Base-by-base conservation (phyloP, 1,140 invertebrate species). In the Lysiphlebus fabarum region DNA sequence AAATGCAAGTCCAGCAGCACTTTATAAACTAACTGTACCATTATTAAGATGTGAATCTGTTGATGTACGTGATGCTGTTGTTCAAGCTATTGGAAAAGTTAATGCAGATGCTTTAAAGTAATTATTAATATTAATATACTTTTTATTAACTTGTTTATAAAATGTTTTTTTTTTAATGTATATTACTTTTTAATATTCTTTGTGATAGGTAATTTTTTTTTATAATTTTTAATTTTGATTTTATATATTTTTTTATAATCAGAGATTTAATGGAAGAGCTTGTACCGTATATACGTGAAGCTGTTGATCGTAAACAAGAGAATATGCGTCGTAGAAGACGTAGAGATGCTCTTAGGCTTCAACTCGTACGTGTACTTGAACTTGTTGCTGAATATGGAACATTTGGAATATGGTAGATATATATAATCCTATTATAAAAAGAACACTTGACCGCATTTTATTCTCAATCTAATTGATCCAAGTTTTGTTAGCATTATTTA, bases 241-340 rank as follows among this genome's bases (percentile, higher is more conserved):
- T 68, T 34, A 41, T 43, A 7, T 33, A 14, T 26, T 14, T 47
- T 56, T 51, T 44, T 36, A 40, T 62, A 62, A 49, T 61, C 71
- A 97, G 95, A 72, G 95, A 98, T 81, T 81, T 99, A 42, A 91
- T 99, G 85, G 96, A 99, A 70, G 97, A 99, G 79, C 73, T 99
- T 17, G 84, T 93, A 8, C 85, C 89, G 4, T 90, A 92, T 62
- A 89, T 99, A 53, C 86, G 95, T 36, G 97, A 99, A 78, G 93
- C 95, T 1, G 90, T 97, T n/a, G 97, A 99, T 76, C 85, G 93
- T 33, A 99, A 99, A 74, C 91, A 97, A 76, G 97, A 99, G 76
- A 99, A 96, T 70, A 91, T 98, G 83, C 80, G 94, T 40, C 82
- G 95, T 43, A 79, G 96, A 17, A 81, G 94, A 58, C 83, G 96